Percentiles rank a stretch among this genome's conserved stretches.
These are phyloP conservation scores for Taphrorychus bicolor DNA, from an alignment of 2,888 invertebrate genomes.

Conservation along the genomic window DNA sequence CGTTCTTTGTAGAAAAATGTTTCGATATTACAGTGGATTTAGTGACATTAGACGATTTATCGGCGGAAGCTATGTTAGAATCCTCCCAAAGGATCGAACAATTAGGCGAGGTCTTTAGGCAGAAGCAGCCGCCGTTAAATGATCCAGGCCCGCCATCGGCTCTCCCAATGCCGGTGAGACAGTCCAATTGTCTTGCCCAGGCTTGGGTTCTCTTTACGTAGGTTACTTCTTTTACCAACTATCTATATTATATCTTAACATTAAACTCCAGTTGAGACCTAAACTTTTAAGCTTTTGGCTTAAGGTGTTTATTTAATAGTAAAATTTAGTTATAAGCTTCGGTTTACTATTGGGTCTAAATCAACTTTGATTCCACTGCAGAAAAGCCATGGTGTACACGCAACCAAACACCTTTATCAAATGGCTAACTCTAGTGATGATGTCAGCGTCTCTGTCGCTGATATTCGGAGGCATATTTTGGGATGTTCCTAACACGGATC, in stretches of 20 bases:
- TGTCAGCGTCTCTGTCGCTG: constrained; percentile 83
- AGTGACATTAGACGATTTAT: constrained; percentile 91
- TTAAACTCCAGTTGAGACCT: neutral
- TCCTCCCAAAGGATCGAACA: constrained; percentile 93
- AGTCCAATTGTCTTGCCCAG: constrained; percentile 73
- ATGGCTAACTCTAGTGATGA: constrained; percentile 78
- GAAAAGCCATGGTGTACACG: constrained; percentile 77
- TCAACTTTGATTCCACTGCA: constrained; percentile 51
- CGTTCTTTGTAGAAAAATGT: neutral
- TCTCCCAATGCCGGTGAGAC: constrained; percentile 70
- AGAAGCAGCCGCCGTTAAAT: constrained; percentile 68
- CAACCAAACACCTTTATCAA: constrained; percentile 85
- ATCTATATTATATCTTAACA: too few species aligned
- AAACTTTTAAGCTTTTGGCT: too few species aligned
- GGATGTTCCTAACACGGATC: constrained; percentile 82
- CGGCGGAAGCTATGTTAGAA: constrained; percentile 93
- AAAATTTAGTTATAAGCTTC: too few species aligned
- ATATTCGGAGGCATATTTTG: constrained; percentile 88
- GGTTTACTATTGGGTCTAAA: too few species aligned
- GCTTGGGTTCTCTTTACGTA: constrained; percentile 72
- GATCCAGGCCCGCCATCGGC: constrained; percentile 83
- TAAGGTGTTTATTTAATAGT: too few species aligned
- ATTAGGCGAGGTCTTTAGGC: constrained; percentile 81
- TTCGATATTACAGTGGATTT: constrained; percentile 76
- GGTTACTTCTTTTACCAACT: constrained; percentile 47